Evolutionary conservation across 2,797 vertebrate genomes (phyloP).

Genomic region (Phaenicophaeus curvirostris): DNA sequence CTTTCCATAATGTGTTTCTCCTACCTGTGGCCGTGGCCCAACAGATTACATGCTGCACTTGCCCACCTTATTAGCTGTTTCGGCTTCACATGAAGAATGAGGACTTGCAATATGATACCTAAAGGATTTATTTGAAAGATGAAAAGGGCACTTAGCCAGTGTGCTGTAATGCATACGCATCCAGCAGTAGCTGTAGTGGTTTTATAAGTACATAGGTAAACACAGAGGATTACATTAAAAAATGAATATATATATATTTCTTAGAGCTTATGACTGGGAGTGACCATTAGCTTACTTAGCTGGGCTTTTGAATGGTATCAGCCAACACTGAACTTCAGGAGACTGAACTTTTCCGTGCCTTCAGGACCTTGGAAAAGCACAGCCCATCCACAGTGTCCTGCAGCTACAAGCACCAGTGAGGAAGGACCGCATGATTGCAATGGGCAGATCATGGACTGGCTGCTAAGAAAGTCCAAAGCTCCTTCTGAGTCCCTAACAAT

Average conservation of each 20-base stretch:
- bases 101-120: background rate
- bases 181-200: background rate
- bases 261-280: background rate
- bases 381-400: background rate
- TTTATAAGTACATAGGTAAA: background rate
- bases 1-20: background rate
- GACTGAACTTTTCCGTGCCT: background rate
- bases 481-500: background rate
- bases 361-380: background rate
- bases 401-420: background rate
- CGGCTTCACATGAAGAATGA: background rate
- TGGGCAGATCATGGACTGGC: background rate
- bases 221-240: background rate
- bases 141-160: background rate
- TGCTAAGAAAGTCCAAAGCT: background rate
- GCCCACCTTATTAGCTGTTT: background rate
- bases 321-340: background rate
- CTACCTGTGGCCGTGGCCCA: background rate
- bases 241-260: background rate
- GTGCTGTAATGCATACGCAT: background rate
- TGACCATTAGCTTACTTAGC: background rate
- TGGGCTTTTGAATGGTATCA: background rate
- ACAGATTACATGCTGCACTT: background rate
- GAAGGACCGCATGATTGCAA: background rate
- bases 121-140: background rate